Evolutionary conservation across 2,113 vertebrate species (phyloP).

Genomic region (Jacana jacana): DNA sequence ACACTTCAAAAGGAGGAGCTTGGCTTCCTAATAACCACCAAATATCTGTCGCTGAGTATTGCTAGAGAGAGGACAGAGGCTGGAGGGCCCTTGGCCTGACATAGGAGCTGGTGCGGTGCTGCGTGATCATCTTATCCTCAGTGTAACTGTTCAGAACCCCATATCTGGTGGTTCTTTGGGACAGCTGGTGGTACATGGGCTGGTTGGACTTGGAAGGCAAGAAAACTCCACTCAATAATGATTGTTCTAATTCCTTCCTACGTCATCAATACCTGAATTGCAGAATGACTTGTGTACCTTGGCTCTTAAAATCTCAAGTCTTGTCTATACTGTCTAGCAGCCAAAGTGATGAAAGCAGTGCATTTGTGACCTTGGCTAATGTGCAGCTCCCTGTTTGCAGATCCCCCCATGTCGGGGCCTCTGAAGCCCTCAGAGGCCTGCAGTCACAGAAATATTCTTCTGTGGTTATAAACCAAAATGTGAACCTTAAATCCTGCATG

Average conservation of each 20-base stretch:
- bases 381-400: background rate
- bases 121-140: fast-evolving
- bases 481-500: background rate
- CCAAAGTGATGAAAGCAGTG: background rate
- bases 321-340: background rate
- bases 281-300: background rate
- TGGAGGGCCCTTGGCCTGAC: background rate
- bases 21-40: background rate
- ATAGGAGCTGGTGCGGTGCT: background rate
- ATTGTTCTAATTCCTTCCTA: background rate
- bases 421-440: background rate
- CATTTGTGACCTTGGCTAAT: fast-evolving
- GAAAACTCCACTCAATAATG: background rate
- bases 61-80: background rate
- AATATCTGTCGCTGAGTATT: background rate
- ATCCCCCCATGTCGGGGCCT: fast-evolving
- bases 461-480: background rate
- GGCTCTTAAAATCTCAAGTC: background rate
- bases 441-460: background rate
- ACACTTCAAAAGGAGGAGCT: background rate
- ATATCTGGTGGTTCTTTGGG: background rate
- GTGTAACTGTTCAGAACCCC: fast-evolving
- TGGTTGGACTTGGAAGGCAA: background rate
- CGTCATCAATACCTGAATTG: background rate
- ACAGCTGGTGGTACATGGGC: background rate